phyloP scores from a whole-genome alignment of 2,888 invertebrate genomes.

The Drosophila kambysellisi region DNA sequence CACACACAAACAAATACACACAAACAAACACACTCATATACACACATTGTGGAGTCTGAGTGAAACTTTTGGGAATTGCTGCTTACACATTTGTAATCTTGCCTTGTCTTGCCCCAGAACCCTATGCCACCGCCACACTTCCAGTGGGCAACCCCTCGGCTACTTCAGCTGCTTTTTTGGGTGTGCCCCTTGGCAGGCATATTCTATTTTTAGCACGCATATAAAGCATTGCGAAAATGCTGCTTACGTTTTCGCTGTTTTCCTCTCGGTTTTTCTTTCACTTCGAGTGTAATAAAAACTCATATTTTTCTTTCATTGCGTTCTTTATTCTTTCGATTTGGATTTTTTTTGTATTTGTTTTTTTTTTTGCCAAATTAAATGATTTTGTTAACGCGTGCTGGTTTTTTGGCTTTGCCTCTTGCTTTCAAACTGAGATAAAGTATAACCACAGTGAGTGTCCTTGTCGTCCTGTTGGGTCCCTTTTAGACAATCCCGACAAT shows the following conservation, averaged over 20 bases:
- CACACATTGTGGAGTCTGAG: constrained; percentile 19
- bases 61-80: constrained; percentile 76
- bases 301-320: constrained; percentile 63
- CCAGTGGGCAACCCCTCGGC: constrained; percentile 17
- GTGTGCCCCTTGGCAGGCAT: constrained; percentile 75
- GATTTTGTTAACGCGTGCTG: constrained; percentile 74
- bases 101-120: constrained; percentile 66
- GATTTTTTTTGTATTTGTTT: constrained; percentile 8
- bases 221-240: constrained; percentile 58
- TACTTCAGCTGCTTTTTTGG: constrained; percentile 65
- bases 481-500: constrained; percentile 37
- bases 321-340: constrained; percentile 8
- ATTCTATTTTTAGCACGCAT: constrained; percentile 72
- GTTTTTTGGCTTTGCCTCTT: constrained; percentile 55
- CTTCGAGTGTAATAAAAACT: constrained; percentile 69
- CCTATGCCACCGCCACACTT: constrained; percentile 6
- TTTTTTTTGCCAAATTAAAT: constrained; percentile 68
- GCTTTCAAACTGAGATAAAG: constrained; percentile 42
- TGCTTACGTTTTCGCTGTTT: constrained; percentile 47
- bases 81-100: constrained; percentile 78
- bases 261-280: constrained; percentile 6
- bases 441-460: constrained; percentile 8
- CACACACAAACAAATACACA: constrained; percentile 16
- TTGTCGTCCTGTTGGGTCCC: constrained; percentile 17
- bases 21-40: constrained; percentile 4